These are phyloP conservation scores for Cepaea nemoralis DNA, from an alignment of 1,140 invertebrate species.

Conservation along the genomic window DNA sequence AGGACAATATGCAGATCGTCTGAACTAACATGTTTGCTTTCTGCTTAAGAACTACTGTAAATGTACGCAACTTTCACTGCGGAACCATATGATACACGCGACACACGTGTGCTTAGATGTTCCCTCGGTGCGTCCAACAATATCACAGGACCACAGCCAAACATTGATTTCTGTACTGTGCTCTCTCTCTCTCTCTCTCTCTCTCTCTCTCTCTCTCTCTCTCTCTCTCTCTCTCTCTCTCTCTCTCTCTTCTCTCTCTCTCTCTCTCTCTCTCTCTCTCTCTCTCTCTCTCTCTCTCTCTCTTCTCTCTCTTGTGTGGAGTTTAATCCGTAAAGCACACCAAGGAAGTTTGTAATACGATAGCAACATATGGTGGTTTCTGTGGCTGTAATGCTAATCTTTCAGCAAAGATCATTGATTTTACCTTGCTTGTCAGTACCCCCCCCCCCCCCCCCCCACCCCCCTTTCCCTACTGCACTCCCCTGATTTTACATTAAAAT, in stretches of 20 bases:
- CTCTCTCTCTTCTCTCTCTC: background rate
- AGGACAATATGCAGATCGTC: background rate
- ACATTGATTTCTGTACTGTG: background rate
- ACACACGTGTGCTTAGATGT: background rate
- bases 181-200: too few species aligned
- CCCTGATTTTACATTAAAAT: too few species aligned
- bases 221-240: conserved; percentile 21
- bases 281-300: too few species aligned
- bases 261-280: background rate
- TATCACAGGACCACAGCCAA: background rate
- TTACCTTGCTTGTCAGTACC: background rate
- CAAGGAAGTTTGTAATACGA: background rate
- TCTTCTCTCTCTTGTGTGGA: background rate
- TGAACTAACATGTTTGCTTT: background rate
- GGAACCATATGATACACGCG: background rate
- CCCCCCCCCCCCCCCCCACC: background rate
- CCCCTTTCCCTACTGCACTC: background rate
- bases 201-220: conserved; percentile 6
- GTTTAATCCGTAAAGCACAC: background rate
- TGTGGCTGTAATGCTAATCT: background rate
- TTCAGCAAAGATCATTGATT: background rate
- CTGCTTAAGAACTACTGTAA: background rate
- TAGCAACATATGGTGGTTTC: background rate
- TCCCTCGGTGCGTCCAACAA: background rate
- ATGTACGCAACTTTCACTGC: background rate